Evolutionary conservation across 2,888 invertebrate genomes (phyloP), one percentile per base, ranked within the genome.

Genomic region (Subacronicta megacephala): DNA sequence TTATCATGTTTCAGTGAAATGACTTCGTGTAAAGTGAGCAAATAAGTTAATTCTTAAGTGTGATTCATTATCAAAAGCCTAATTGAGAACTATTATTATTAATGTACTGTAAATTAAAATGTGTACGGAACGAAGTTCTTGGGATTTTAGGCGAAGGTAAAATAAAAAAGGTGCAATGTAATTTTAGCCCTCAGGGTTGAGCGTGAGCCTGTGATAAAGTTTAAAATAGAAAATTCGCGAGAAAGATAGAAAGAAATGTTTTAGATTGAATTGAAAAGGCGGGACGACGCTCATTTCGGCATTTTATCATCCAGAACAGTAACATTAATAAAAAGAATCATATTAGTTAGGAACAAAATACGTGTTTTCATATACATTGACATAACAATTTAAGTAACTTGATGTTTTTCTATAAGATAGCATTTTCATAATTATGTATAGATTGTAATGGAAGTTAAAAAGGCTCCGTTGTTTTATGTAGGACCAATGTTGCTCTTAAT

Each of bases 121-220:
- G 77, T 69, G 81, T 79, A 73, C 82, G 84, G 87, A 85, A 86
- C 85, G 71, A 75, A 87, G 86, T 88, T 88, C 85, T 77, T 78
- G 71, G 70, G 71, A 75, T 75, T 75, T 85, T 77, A 72, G 70
- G 70, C 78, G 79, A 79, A 80, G 70, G 81, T 87, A 84, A 85
- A 62, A 63, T 85, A 52, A 80, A 75, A 75, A 89, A 86, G 92
- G 91, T 92, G 92, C 92, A 90, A 90, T 89, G 87, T 83, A 83
- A 76, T 68, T 69, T 77, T 77, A 69, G 83, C 90, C 92, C 90
- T 78, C 80, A 87, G 89, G 92, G 90, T 85, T 84, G 84, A 87
- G 90, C 89, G 90, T 81, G 86, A 89, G 92, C 91, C 93, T 94
- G 93, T 93, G 93, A 94, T 94, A 93, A 90, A 78, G 86, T 86